These are phyloP conservation scores for Tragopan temminckii DNA, from an alignment of 2,797 vertebrate genomes.

Conservation along the genomic window DNA sequence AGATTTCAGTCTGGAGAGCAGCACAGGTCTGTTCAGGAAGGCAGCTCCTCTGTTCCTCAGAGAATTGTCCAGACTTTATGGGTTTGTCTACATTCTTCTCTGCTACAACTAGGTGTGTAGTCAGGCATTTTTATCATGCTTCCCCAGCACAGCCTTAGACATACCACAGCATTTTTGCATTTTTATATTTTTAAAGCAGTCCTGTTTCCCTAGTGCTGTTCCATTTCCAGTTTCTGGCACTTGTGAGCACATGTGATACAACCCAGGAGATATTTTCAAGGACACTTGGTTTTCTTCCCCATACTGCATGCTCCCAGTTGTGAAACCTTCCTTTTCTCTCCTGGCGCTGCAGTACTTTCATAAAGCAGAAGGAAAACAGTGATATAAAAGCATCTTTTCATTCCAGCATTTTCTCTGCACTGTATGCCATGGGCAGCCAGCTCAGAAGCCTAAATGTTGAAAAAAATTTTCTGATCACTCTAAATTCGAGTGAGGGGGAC, in stretches of 20 bases:
- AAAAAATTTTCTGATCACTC: not conserved
- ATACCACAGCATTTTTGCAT: not conserved
- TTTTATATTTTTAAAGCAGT: conserved; percentile 13
- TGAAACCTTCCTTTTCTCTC: conserved; percentile 50
- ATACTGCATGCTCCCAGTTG: not conserved
- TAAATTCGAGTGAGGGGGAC: not conserved
- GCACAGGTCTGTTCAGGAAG: not conserved
- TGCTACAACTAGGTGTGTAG: conserved; percentile 26
- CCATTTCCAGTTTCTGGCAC: conserved; percentile 27
- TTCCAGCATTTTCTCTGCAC: conserved; percentile 35
- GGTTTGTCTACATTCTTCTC: conserved; percentile 34
- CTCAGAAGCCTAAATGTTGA: not conserved
- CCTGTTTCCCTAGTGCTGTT: not conserved
- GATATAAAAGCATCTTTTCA: conserved; percentile 17
- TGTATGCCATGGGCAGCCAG: rapidly evolving
- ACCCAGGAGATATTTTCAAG: conserved; percentile 56
- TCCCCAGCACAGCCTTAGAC: not conserved
- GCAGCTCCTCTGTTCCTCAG: not conserved
- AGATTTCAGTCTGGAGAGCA: not conserved
- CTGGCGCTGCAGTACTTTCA: conserved; percentile 14
- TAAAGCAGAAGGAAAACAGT: conserved; percentile 15
- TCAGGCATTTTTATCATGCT: conserved; percentile 27
- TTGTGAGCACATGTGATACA: conserved; percentile 9
- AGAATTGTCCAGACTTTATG: not conserved
- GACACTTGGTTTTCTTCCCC: conserved; percentile 25